Base-by-base conservation (phyloP, 2,888 invertebrate genomes). In the Rhimphoctona megacephalus region DNA sequence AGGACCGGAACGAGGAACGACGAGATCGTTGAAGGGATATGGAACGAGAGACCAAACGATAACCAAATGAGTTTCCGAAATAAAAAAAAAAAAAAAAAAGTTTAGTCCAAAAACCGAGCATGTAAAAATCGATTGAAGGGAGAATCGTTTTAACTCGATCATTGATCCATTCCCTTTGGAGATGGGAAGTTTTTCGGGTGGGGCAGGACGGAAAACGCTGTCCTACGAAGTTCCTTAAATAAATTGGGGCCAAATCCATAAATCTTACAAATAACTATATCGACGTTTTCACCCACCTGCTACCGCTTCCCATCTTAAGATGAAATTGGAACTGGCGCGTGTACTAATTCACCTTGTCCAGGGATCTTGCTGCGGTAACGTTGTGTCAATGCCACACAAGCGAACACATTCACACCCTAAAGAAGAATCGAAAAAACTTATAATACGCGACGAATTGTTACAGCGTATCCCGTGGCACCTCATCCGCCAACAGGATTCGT, bases 401-500 rank as follows among this genome's bases (percentile, higher is more conserved):
- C 52, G 39, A 39, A 49, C n/a, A 64, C 30, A 64, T n/a, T 43
- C 61, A 43, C 39, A 19, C 30, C 8, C 11, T 2, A 64, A 83
- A 88, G 83, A 70, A 72, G 43, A 46, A 81, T 80, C 85, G 76
- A 81, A 73, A 33, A 81, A 74, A 30, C 86, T 77, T 87, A 89
- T 89, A 91, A 90, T 90, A 84, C 89, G 82, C 83, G 89, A 90
- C 90, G 90, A 92, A 90, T 90, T 94, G 94, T 94, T 94, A 83
- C 94, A 94, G 94, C 94, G 87, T 94, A 94, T 92, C 94, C 94
- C 84, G 94, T 94, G 91, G 93, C 94, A 87, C 94, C 94, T 76
- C 94, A 94, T 90, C 94, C 94, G 89, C 94, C 94, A 87, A 94
- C 94, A 88, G 94, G 94, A 89, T 94, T 94, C 89, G 94, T 94